phyloP scores from a whole-genome alignment of 1,140 invertebrate genomes.

The Drosophila tani region DNA sequence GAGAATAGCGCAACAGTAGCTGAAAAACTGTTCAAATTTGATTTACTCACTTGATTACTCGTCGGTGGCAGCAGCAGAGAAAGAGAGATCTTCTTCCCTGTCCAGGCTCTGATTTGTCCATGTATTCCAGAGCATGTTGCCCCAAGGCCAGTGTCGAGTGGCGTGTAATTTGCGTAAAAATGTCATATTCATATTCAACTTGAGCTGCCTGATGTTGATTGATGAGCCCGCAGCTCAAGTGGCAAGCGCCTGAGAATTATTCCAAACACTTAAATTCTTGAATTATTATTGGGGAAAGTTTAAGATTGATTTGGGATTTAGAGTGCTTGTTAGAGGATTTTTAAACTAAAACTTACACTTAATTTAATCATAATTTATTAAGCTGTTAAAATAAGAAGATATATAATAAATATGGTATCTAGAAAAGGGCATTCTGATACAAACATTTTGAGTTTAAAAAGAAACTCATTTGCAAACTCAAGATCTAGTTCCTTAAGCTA shows the following conservation, averaged over 20 bases:
- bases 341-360: neutral
- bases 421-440: too few species aligned
- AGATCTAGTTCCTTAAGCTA: too few species aligned
- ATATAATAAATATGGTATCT: too few species aligned
- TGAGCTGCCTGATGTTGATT: slow-evolving; percentile 67
- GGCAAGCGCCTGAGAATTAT: slow-evolving; percentile 37
- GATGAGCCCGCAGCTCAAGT: slow-evolving; percentile 58
- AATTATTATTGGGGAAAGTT: neutral
- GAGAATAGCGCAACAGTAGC: slow-evolving; percentile 31
- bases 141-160: slow-evolving; percentile 55
- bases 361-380: neutral
- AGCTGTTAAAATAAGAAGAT: neutral
- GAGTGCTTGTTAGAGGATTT: too few species aligned
- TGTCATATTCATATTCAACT: slow-evolving; percentile 79
- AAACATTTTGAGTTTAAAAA: too few species aligned
- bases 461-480: too few species aligned
- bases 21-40: slow-evolving; percentile 81
- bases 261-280: slow-evolving; percentile 22
- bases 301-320: slow-evolving; percentile 1
- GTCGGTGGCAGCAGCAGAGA: neutral
- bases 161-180: slow-evolving; percentile 82
- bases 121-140: slow-evolving; percentile 13
- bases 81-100: neutral
- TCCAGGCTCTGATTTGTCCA: slow-evolving; percentile 43
- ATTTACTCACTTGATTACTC: slow-evolving; percentile 82